A percentile compares a stretch with the other conserved stretches of the same genome.
These are phyloP conservation scores for Axea sp. DNA, from an alignment of 2,888 invertebrate species.

Conservation along the genomic window DNA sequence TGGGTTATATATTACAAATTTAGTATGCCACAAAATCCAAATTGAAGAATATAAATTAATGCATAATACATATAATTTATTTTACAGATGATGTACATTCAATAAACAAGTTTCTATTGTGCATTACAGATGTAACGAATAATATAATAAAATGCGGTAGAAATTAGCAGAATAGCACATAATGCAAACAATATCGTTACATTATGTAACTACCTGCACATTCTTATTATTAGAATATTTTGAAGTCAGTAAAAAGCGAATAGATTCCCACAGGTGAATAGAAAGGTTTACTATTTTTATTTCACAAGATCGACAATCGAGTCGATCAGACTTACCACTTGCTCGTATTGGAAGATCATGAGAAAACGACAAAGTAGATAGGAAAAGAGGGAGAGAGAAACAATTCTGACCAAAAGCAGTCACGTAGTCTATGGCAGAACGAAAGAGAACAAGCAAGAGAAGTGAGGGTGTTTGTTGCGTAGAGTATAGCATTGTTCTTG, in stretches of 20 bases:
- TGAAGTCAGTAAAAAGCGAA: not conserved
- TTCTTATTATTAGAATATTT: too few relatives aligned
- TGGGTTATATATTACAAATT: too few relatives aligned
- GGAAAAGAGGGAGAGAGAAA: not conserved
- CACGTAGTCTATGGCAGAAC: constrained; percentile 40
- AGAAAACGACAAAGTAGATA: not conserved
- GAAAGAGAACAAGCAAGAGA: constrained; percentile 25
- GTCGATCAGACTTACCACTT: constrained; percentile 26
- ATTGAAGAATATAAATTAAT: too few relatives aligned
- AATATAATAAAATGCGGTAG: too few relatives aligned
- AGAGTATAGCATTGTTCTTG: constrained; percentile 61
- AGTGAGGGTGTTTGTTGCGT: constrained; percentile 54
- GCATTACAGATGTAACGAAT: too few relatives aligned
- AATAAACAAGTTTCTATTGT: too few relatives aligned
- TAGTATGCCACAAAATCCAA: too few relatives aligned
- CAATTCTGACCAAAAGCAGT: constrained; percentile 44
- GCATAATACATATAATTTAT: too few relatives aligned
- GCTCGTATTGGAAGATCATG: constrained; percentile 12
- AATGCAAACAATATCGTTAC: too few relatives aligned
- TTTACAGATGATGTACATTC: too few relatives aligned
- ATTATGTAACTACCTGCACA: too few relatives aligned
- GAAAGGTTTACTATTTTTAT: constrained; percentile 4
- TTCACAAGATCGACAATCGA: constrained; percentile 19
- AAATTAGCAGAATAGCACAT: too few relatives aligned
- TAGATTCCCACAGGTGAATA: constrained; percentile 24